Conservation (phyloP, 2,888 invertebrate genomes). For the Helleia helle region DNA sequence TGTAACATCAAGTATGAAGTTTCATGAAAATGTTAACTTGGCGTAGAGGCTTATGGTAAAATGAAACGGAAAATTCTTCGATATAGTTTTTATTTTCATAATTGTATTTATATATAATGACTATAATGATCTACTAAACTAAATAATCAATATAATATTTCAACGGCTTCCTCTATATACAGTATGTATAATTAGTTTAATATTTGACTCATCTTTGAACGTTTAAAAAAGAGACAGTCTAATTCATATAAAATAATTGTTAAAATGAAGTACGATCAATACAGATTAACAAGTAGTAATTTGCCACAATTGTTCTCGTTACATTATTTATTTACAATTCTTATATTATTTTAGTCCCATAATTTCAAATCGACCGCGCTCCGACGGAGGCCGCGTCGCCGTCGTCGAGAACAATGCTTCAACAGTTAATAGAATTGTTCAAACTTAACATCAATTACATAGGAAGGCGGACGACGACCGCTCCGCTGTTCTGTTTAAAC, state of each 20-base stretch:
- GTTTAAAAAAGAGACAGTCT: slow-evolving; percentile 44
- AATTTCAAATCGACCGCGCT: slow-evolving; percentile 50
- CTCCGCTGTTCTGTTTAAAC: too few relatives aligned
- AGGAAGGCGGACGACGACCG: background rate
- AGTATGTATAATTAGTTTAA: slow-evolving; percentile 61
- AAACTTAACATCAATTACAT: slow-evolving; percentile 41
- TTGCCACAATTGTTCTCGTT: slow-evolving; percentile 62
- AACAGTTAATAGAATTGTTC: slow-evolving; percentile 51
- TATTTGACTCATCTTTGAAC: slow-evolving; percentile 39
- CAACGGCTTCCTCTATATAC: slow-evolving; percentile 72
- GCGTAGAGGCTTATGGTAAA: too few relatives aligned
- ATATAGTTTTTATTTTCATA: slow-evolving; percentile 63
- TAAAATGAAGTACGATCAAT: slow-evolving; percentile 51
- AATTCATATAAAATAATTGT: slow-evolving; percentile 51
- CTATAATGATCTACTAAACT: slow-evolving; percentile 72
- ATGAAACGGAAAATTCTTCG: slow-evolving; percentile 34
- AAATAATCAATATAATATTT: slow-evolving; percentile 72
- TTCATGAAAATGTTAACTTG: too few relatives aligned
- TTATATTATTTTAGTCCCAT: slow-evolving; percentile 68
- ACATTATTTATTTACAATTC: slow-evolving; percentile 65
- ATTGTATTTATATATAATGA: slow-evolving; percentile 67
- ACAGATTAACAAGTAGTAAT: slow-evolving; percentile 64
- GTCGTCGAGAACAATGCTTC: slow-evolving; percentile 5
- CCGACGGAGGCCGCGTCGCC: slow-evolving; percentile 23
- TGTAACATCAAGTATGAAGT: too few relatives aligned